A percentile compares a stretch with the other conserved stretches of the same genome.
Conservation (phyloP, 2,113 vertebrate genomes). For the Tachycineta bicolor region DNA sequence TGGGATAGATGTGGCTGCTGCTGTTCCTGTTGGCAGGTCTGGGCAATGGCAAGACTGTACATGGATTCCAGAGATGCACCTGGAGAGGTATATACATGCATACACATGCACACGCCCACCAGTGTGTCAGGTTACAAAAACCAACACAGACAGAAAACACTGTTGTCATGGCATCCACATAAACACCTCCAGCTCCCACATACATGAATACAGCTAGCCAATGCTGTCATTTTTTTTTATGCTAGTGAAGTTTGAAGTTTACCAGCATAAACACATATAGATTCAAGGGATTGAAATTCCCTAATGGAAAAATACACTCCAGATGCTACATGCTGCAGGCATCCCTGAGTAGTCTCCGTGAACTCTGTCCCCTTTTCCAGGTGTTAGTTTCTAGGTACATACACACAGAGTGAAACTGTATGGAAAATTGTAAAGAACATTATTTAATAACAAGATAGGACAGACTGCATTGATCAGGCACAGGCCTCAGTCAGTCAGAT, state of each 20-base stretch:
- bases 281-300: not conserved
- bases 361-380: not conserved
- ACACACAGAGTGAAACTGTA: not conserved
- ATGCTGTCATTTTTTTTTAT: not conserved
- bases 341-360: not conserved
- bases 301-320: not conserved
- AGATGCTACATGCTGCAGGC: not conserved
- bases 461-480: not conserved
- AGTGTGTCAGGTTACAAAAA: not conserved
- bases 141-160: not conserved
- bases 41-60: not conserved
- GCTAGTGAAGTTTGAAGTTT: not conserved
- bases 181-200: not conserved
- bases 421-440: not conserved
- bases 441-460: not conserved
- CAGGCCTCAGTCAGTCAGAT: not conserved
- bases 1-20: not conserved
- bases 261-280: not conserved
- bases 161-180: not conserved
- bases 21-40: not conserved
- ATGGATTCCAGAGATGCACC: not conserved
- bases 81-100: not conserved
- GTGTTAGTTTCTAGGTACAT: not conserved
- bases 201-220: not conserved
- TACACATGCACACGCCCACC: rapidly evolving